Conservation (phyloP, 2,888 invertebrate genomes). For the Heliconius cydno region DNA sequence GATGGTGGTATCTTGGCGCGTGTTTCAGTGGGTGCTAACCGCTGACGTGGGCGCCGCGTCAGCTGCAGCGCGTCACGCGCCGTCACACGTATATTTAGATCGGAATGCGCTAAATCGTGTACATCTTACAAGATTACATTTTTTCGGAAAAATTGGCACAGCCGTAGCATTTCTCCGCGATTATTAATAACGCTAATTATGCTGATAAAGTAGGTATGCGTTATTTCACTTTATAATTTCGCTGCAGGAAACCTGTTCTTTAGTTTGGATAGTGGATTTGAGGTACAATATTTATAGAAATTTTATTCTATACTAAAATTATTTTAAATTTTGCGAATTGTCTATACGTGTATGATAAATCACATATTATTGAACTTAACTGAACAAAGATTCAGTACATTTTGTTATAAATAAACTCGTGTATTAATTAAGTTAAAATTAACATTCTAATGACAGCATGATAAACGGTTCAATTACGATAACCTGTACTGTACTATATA, state of each 20-base stretch:
- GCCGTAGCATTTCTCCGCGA: constrained; percentile 55
- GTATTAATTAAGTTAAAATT: constrained; percentile 8
- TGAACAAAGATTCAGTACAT: constrained; percentile 1
- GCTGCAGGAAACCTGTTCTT: background rate
- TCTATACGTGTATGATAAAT: too few relatives aligned
- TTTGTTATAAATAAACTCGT: constrained; percentile 6
- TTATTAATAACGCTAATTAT: constrained; percentile 45
- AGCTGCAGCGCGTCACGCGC: constrained; percentile 69
- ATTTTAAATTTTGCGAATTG: background rate
- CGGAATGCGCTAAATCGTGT: constrained; percentile 70
- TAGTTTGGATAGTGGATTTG: background rate
- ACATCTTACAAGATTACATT: constrained; percentile 63
- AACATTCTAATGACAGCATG: constrained; percentile 4
- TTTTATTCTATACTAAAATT: background rate
- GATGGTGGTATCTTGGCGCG: constrained; percentile 53
- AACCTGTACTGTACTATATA: background rate
- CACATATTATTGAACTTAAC: background rate
- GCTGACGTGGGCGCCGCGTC: constrained; percentile 59
- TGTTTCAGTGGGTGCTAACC: constrained; percentile 66
- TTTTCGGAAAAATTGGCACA: constrained; percentile 70
- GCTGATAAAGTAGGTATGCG: constrained; percentile 50
- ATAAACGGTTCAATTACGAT: background rate
- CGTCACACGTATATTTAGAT: constrained; percentile 78
- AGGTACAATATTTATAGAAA: background rate
- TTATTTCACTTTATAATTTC: constrained; percentile 3